Evolutionary conservation across 2,797 vertebrate species (phyloP), one percentile per base, ranked within the genome.

Genomic region (Pelodytes ibericus): DNA sequence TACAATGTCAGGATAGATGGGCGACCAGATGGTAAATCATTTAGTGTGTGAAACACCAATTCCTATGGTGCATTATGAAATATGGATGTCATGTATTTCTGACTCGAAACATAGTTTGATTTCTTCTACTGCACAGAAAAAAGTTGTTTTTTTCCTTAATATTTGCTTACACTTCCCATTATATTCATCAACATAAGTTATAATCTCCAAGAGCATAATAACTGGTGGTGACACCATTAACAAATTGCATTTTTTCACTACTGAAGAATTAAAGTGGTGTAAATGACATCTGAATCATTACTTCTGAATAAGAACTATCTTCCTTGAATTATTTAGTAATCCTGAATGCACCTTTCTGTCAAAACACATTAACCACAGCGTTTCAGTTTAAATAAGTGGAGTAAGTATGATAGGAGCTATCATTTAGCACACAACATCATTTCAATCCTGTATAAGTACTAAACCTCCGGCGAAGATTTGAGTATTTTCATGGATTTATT

Each of bases 271-370:
- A 53, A 22, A 22, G 49, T 7, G 49, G 56, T 58, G 25, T 58
- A 58, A 26, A 8, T 58, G 56, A 13, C 56, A 26, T 26, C 13
- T 13, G 26, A 29, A 58, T 26, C 56, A 58, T 60, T 60, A 60
- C 15, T n/a, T 16, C 13, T n/a, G 9, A 31, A 60, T 33, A 29
- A 60, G 27, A 60, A 60, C 10, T 7, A 20, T 10, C 16, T 60
- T 31, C n/a, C 26, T n/a, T 60, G 58, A 60, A 60, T 60, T 30
- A 60, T 31, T 60, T 60, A 60, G 26, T 29, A 16, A 31, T 60
- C 7, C 2, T 30, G 25, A 60, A 60, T 60, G 16, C 20, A 6
- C 58, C 25, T 31, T n/a, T 20, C 26, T 4, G 16, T 60, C 58
- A 18, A 18, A 60, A 30, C 13, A 60, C 27, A 30, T 31, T 7